Base-by-base conservation (phyloP, 1,140 invertebrate species). In the Choristoneura fumiferana region DNA sequence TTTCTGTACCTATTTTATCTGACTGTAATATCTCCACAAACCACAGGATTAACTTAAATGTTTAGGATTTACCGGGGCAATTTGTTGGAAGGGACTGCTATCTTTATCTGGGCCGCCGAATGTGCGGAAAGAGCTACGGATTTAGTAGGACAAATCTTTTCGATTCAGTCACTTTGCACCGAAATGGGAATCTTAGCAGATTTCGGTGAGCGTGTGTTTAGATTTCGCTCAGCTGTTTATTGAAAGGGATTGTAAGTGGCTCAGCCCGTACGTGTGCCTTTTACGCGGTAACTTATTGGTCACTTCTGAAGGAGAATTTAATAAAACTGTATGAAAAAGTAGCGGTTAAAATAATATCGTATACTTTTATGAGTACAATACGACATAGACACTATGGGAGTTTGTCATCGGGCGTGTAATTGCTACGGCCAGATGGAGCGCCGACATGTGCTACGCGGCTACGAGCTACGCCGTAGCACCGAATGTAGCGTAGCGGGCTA, bases 101-200 rank as follows among this genome's bases (percentile, higher is more conserved):
- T 87, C 81, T 85, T 69, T 81, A 80, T 83, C 78, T 83, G 78
- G 49, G 75, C 78, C 76, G 83, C 83, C 82, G 81, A 75, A 79
- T 79, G 80, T 78, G 76, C 68, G 78, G 79, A 84, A 68, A 82
- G 78, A 77, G 73, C 78, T 74, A 68, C 67, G 81, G 81, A 71
- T 87, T 85, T 84, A 78, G 73, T 65, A 70, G 76, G 81, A 89
- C 81, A 84, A 86, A 89, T 84, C 84, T 75, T 76, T 81, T 76
- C 74, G 73, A 81, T 81, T 87, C 78, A 75, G 82, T 89, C 86
- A 82, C 84, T 81, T 83, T 77, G 69, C 63, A 64, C 35, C 58
- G 62, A 74, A 75, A 87, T 86, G 76, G 81, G 72, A 78, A 72
- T 87, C 69, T 88, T 79, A 80, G 73, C 75, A 78, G 75, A 84